phyloP scores from a whole-genome alignment of 2,113 vertebrate genomes.

The Piaya cayana region DNA sequence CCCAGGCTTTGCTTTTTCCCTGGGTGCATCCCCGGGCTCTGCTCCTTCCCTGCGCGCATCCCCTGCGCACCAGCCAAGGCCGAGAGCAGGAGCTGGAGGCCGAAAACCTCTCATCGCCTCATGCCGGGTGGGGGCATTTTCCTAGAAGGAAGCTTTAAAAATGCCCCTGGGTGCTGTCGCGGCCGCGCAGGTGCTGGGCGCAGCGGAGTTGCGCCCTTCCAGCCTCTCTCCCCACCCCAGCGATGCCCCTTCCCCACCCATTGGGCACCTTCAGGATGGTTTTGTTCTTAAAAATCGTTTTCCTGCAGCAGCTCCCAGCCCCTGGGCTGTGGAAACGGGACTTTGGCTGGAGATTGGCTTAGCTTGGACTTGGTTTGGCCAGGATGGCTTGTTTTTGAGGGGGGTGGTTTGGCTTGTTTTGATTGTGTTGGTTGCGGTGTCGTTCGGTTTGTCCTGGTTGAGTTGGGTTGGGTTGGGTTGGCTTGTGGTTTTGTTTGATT shows the following conservation, averaged over 20 bases:
- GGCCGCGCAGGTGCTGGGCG: fast-evolving
- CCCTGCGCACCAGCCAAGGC: neutral
- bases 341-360: neutral
- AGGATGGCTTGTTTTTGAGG: neutral
- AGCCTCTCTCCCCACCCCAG: neutral
- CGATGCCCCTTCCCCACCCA: neutral
- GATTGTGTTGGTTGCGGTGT: neutral
- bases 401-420: neutral
- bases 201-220: neutral
- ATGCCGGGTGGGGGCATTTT: neutral
- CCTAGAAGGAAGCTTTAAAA: neutral
- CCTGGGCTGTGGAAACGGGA: neutral
- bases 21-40: neutral
- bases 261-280: neutral
- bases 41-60: neutral
- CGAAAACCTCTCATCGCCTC: neutral
- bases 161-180: neutral
- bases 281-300: neutral
- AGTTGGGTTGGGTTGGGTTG: neutral
- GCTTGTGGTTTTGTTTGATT: neutral
- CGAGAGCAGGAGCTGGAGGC: neutral
- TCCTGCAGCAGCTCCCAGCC: neutral
- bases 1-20: no score
- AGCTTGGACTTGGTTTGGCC: neutral
- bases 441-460: neutral